phyloP scores from a whole-genome alignment of 2,113 vertebrate genomes.

The Psammodynastes pulverulentus region DNA sequence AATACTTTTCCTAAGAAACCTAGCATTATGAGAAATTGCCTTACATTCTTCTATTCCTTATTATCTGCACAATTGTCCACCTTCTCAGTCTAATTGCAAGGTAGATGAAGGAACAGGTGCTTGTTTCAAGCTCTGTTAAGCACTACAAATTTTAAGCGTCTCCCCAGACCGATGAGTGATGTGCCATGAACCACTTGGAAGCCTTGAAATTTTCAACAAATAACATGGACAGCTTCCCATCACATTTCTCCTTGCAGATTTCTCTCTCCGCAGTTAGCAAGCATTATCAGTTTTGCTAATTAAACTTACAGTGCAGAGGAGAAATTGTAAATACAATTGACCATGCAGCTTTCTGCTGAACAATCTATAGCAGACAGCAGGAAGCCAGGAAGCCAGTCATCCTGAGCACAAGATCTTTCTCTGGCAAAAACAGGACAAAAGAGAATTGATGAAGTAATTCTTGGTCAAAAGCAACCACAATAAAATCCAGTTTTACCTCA shows the following conservation, averaged over 20 bases:
- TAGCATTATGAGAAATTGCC: constrained; percentile 39
- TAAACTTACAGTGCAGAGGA: constrained; percentile 7
- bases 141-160: constrained; percentile 66
- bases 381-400: background rate
- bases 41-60: background rate
- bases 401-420: background rate
- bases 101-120: constrained; percentile 61
- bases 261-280: constrained; percentile 24
- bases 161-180: constrained; percentile 55
- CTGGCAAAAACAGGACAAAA: background rate
- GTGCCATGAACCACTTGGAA: constrained; percentile 44
- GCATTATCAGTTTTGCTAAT: constrained; percentile 40
- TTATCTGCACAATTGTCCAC: constrained; percentile 24
- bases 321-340: constrained; percentile 27
- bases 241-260: background rate
- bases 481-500: constrained; percentile 3
- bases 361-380: background rate
- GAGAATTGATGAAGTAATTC: background rate
- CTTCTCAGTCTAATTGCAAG: constrained; percentile 42
- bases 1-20: background rate
- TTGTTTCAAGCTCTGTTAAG: constrained; percentile 69
- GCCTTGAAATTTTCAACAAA: constrained; percentile 52
- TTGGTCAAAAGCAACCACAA: background rate
- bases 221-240: constrained; percentile 23
- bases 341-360: background rate